Evolutionary conservation across 1,140 invertebrate genomes (phyloP).

Genomic region (Drosophila teissieri): DNA sequence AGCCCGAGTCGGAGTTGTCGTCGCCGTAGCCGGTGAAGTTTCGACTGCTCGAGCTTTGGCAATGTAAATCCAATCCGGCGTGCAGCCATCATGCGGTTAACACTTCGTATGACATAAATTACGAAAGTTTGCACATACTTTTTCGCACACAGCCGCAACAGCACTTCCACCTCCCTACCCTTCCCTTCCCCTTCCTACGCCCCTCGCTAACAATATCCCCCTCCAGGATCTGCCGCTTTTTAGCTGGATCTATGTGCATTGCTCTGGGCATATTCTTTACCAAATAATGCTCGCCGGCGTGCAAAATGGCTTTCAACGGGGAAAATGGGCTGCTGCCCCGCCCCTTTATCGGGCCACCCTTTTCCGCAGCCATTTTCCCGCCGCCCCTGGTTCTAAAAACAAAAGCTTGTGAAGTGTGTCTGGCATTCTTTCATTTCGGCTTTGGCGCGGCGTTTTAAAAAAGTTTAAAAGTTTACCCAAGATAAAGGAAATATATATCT

Average conservation of each 20-base stretch:
- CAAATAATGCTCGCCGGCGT: conserved; percentile 66
- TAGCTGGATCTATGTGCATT: conserved; percentile 54
- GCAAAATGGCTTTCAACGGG: conserved; percentile 73
- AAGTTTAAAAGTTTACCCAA: conserved; percentile 79
- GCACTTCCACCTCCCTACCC: conserved; percentile 2
- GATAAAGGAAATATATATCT: conserved; percentile 72
- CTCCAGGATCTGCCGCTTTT: neutral
- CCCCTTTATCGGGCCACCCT: neutral
- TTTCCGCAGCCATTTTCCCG: neutral
- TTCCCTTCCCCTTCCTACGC: too few species aligned
- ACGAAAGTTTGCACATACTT: conserved; percentile 82
- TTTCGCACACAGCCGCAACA: conserved; percentile 66
- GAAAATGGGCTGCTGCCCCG: conserved; percentile 20
- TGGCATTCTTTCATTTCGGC: conserved; percentile 75
- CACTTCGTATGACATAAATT: conserved; percentile 83
- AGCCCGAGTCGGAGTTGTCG: conserved; percentile 21
- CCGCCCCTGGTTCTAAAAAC: conserved; percentile 44
- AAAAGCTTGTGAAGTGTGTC: conserved; percentile 65
- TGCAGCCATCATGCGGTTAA: conserved; percentile 83
- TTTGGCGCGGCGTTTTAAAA: conserved; percentile 67
- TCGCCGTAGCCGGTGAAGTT: conserved; percentile 62
- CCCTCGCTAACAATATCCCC: neutral
- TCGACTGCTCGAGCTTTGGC: conserved; percentile 67
- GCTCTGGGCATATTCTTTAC: conserved; percentile 71
- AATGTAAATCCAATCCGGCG: conserved; percentile 82